These are phyloP conservation scores for Phymanthus crucifer DNA, from an alignment of 92 coral and sea anemone genomes.

Conservation along the genomic window DNA sequence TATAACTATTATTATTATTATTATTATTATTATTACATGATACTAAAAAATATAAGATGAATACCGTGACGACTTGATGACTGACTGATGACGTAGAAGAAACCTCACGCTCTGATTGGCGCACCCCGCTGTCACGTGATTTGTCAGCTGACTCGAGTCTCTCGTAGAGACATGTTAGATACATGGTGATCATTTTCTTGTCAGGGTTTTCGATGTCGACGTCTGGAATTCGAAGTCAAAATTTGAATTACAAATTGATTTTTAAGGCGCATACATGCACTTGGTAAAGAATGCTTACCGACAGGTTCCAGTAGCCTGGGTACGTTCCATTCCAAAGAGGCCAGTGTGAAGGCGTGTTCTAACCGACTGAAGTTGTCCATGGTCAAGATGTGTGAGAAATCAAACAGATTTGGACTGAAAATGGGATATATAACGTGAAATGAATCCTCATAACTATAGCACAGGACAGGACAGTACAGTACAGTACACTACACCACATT, in stretches of 20 bases:
- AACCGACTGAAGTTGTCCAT: conserved; percentile 39
- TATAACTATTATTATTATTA: neutral
- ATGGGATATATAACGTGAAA: too few species aligned
- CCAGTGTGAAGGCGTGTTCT: conserved; percentile 68
- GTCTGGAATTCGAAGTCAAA: conserved; percentile 38
- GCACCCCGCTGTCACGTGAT: neutral
- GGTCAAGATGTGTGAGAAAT: conserved; percentile 46
- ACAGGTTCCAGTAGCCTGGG: conserved; percentile 65
- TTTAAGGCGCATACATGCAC: too few species aligned
- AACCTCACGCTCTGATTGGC: neutral
- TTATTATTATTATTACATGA: neutral
- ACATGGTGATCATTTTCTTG: conserved; percentile 82
- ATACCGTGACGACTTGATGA: neutral
- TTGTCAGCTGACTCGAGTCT: conserved; percentile 27
- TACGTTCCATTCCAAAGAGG: conserved; percentile 53
- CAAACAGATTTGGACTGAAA: conserved; percentile 56
- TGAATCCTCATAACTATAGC: too few species aligned
- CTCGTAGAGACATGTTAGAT: conserved; percentile 82
- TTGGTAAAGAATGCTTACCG: conserved; percentile 60
- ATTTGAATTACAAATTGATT: neutral
- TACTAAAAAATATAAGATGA: neutral
- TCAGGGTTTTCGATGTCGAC: conserved; percentile 72
- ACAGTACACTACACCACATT: neutral
- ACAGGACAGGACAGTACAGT: neutral
- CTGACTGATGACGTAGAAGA: conserved; percentile 16